Percentiles rank a stretch among this genome's conserved stretches.
Conservation (phyloP, 2,113 vertebrate genomes). For the Dipodomys ordii region DNA sequence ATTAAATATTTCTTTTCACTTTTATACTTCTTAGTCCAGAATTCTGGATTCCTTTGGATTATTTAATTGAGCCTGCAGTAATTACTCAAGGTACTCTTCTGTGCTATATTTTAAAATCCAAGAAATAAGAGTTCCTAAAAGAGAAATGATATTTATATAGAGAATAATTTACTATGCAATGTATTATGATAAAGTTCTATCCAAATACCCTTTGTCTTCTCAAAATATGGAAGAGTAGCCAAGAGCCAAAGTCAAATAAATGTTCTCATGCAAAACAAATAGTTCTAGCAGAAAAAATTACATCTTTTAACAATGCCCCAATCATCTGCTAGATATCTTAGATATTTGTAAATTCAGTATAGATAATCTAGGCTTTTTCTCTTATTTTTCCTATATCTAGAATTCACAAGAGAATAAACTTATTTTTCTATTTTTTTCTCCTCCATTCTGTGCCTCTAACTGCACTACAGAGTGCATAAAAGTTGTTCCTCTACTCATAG, state of each 20-base stretch:
- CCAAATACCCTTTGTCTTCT: background rate
- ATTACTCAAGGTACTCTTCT: background rate
- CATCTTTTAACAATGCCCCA: background rate
- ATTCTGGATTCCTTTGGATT: background rate
- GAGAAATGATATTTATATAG: background rate
- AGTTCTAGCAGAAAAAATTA: conserved; percentile 1
- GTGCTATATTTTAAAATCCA: background rate
- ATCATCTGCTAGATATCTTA: background rate
- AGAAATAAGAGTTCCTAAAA: background rate
- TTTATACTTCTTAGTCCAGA: background rate
- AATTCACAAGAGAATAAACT: background rate
- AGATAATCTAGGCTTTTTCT: background rate
- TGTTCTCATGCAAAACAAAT: background rate
- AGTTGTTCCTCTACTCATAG: background rate
- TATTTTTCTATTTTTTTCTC: too few species aligned
- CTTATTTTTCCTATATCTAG: background rate
- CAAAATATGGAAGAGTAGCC: background rate
- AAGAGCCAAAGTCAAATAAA: background rate
- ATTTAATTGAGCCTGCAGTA: background rate
- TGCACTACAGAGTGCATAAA: background rate
- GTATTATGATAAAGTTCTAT: background rate
- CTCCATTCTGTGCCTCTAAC: background rate
- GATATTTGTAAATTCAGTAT: background rate
- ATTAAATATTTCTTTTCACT: background rate
- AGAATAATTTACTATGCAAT: conserved; percentile 24